These are phyloP conservation scores for Micrasema minimum DNA, from an alignment of 1,140 invertebrate genomes.

Conservation along the genomic window DNA sequence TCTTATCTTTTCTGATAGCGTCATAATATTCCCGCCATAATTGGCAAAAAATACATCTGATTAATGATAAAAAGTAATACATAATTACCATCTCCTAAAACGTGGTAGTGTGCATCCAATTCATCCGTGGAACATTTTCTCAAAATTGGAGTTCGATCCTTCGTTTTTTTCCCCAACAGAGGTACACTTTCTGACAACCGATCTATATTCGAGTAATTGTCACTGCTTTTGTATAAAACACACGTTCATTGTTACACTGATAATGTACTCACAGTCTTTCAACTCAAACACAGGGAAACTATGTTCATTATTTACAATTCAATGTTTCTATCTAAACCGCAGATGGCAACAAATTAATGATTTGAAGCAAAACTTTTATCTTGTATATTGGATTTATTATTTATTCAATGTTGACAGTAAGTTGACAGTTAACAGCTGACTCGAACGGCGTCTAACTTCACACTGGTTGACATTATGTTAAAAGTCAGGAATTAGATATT, in stretches of 20 bases:
- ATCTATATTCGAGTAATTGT: not conserved
- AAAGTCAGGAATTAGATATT: too few species aligned
- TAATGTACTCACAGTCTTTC: too few species aligned
- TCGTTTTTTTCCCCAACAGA: not conserved
- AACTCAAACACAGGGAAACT: too few species aligned
- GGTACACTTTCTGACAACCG: not conserved
- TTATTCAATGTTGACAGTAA: not conserved
- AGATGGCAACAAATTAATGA: too few species aligned
- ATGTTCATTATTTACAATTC: too few species aligned
- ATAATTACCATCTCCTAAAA: not conserved
- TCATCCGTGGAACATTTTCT: not conserved
- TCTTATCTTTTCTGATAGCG: not conserved
- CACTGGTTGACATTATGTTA: not conserved
- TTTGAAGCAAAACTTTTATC: too few species aligned
- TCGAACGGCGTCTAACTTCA: conserved; percentile 8
- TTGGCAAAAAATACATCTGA: not conserved
- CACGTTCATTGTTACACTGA: not conserved
- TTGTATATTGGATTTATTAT: too few species aligned
- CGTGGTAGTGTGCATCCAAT: not conserved
- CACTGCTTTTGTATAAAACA: not conserved
- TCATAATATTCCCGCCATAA: not conserved
- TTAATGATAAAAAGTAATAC: not conserved
- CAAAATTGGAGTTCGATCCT: not conserved
- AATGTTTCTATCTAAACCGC: too few species aligned
- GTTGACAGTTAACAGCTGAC: too few species aligned